Percentiles rank a stretch among this genome's conserved stretches.
Conservation (phyloP, 2,888 invertebrate species). For the Poecilobothrus nobilitatus region DNA sequence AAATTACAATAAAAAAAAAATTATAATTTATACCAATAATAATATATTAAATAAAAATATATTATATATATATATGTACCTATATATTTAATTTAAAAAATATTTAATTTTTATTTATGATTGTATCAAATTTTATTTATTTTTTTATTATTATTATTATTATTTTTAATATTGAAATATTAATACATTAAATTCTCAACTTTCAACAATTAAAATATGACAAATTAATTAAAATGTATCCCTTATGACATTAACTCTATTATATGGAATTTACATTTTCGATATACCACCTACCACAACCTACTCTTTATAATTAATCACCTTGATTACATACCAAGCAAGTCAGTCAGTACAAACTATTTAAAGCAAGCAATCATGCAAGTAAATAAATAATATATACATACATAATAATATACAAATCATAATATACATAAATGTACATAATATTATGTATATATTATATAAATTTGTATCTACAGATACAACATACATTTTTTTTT, state of each 20-base stretch:
- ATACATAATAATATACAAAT: no score
- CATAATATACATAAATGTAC: no score
- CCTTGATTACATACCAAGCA: background rate
- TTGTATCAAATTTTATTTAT: background rate
- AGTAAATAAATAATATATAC: no score
- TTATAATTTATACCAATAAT: background rate
- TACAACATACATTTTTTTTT: no score
- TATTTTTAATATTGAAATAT: background rate
- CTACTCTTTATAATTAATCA: background rate
- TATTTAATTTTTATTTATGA: no score
- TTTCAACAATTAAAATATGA: constrained; percentile 6
- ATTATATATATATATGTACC: no score
- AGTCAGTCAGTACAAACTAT: no score
- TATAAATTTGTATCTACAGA: no score
- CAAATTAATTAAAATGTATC: constrained; percentile 3
- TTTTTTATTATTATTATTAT: background rate
- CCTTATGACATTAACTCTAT: constrained; percentile 6
- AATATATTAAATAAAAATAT: no score
- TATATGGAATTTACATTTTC: background rate
- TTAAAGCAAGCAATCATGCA: no score
- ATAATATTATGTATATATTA: no score
- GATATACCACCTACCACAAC: constrained; percentile 3
- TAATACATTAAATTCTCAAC: constrained; percentile 1
- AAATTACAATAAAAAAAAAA: background rate
- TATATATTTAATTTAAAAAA: no score